Percentiles rank a stretch among this genome's conserved stretches.
phyloP scores from a whole-genome alignment of 2,797 vertebrate species.

The Simalia tracyae region DNA sequence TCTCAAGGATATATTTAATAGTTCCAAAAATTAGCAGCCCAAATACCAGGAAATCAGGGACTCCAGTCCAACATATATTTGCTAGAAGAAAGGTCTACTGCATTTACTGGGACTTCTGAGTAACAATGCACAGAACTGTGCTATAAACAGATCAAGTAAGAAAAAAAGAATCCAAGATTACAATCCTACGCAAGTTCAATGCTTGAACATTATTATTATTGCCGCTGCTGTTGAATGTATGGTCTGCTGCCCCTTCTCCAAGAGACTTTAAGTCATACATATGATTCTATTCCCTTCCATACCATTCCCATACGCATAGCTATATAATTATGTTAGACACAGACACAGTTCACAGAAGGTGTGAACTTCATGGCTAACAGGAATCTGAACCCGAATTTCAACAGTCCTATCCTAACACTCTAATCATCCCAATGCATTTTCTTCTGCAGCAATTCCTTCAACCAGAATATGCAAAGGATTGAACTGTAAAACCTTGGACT shows the following conservation, averaged over 20 bases:
- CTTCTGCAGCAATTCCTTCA: background rate
- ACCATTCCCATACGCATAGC: background rate
- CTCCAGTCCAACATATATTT: background rate
- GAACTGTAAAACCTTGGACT: background rate
- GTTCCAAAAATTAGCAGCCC: background rate
- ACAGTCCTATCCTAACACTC: background rate
- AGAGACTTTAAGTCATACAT: background rate
- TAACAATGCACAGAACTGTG: background rate
- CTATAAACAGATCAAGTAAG: background rate
- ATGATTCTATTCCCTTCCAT: background rate
- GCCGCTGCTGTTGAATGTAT: background rate
- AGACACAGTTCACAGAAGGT: no score
- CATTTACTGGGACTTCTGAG: background rate
- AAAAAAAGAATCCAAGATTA: conserved; percentile 2
- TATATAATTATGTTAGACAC: background rate
- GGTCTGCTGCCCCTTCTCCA: background rate
- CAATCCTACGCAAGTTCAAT: background rate
- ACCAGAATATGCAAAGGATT: background rate
- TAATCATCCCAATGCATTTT: background rate
- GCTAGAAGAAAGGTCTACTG: background rate
- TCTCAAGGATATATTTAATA: conserved; percentile 9
- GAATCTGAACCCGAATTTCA: background rate
- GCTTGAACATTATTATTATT: background rate
- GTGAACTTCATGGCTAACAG: background rate
- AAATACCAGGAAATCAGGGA: background rate